phyloP scores from a whole-genome alignment of 2,797 vertebrate species.

The Coccyzus lansbergi region DNA sequence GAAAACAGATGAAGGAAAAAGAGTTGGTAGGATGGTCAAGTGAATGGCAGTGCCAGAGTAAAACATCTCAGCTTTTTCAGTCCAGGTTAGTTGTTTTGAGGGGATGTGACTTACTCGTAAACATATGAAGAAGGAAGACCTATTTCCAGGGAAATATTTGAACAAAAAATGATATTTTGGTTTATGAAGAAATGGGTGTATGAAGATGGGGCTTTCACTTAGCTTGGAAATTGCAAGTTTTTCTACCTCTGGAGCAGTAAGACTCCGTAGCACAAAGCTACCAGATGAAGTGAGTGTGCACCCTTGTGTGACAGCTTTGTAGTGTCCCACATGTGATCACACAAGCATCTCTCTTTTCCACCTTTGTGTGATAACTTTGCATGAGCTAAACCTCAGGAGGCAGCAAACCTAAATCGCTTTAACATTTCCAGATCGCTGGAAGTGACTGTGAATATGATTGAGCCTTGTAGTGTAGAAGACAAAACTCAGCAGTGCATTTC shows the following conservation, averaged over 20 bases:
- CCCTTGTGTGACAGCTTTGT: not conserved
- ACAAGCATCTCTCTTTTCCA: not conserved
- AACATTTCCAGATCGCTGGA: not conserved
- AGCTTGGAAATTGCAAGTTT: not conserved
- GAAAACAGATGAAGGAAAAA: not conserved
- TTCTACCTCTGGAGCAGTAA: not conserved
- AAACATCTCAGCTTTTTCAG: not conserved
- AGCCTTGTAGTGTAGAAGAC: not conserved
- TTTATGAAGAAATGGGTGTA: not conserved
- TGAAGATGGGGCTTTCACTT: not conserved
- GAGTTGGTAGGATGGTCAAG: not conserved
- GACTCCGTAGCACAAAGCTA: not conserved
- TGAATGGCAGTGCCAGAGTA: not conserved
- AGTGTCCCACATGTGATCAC: no score
- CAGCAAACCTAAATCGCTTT: not conserved
- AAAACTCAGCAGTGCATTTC: not conserved
- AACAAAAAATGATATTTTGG: not conserved
- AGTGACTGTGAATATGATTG: rapidly evolving
- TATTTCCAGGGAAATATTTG: not conserved
- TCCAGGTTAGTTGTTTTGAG: not conserved
- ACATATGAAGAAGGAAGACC: not conserved
- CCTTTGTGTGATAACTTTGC: rapidly evolving
- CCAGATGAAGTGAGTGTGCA: not conserved
- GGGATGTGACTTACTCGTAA: not conserved
- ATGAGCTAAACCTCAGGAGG: not conserved